Evolutionary conservation across 1,140 invertebrate species (phyloP).

Genomic region (Drosophila arizonae): DNA sequence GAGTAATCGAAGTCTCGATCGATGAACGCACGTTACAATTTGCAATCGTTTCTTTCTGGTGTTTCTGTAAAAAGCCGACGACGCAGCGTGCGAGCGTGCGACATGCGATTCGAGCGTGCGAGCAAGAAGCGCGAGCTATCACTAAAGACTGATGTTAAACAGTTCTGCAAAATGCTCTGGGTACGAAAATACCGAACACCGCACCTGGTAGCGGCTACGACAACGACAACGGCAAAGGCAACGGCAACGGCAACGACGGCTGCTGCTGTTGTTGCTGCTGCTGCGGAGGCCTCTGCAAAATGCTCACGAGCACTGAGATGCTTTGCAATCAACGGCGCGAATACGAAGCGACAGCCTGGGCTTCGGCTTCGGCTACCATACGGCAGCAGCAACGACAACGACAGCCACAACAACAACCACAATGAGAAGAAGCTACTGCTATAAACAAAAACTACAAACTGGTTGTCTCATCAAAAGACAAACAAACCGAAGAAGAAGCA

Average conservation of each 20-base stretch:
- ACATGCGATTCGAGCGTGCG: conserved; percentile 76
- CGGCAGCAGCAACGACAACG: conserved; percentile 46
- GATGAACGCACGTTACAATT: conserved; percentile 18
- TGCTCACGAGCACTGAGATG: conserved; percentile 48
- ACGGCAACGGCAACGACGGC: conserved; percentile 18
- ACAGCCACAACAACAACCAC: conserved; percentile 34
- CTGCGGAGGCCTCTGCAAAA: conserved; percentile 40
- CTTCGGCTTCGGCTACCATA: conserved; percentile 48
- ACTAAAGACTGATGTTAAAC: conserved; percentile 83
- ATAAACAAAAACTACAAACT: conserved; percentile 79
- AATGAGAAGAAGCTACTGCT: conserved; percentile 55
- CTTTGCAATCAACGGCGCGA: conserved; percentile 66
- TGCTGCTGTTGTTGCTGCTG: conserved; percentile 12
- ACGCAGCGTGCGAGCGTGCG: conserved; percentile 48
- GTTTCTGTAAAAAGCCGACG: conserved; percentile 40
- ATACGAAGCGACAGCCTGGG: conserved; percentile 53
- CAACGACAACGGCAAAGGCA: conserved; percentile 25
- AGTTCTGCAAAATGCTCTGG: conserved; percentile 81
- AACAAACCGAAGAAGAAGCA: conserved; percentile 66
- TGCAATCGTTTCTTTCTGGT: conserved; percentile 8
- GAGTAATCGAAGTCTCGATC: conserved; percentile 15
- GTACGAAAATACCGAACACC: conserved; percentile 35
- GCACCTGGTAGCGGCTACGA: conserved; percentile 48
- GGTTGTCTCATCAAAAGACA: conserved; percentile 62
- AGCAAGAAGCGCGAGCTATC: conserved; percentile 82